Base-by-base conservation (phyloP, 2,888 invertebrate genomes). In the Eilema caniola region DNA sequence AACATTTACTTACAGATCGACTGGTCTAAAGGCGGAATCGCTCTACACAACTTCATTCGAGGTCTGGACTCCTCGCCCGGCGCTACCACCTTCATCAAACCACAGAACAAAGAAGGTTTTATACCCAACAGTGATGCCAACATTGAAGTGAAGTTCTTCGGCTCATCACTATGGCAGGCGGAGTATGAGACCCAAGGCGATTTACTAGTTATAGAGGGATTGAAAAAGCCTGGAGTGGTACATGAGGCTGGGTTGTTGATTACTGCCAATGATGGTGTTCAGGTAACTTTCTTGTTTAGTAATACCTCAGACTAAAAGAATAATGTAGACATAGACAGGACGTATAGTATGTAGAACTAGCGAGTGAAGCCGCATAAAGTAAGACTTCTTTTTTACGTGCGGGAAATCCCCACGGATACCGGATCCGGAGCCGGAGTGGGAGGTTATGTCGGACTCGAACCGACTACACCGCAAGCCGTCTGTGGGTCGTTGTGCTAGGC, bases 11-110 rank as follows among this genome's bases (percentile, higher is more conserved):
- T 87, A n/a, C 82, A 97, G 96, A 96, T 98, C 69, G 96, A 98
- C 85, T 97, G 97, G 95, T 94, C 95, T 0, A 97, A 97, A 89
- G 91, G 97, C 0, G 98, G 97, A 0, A 85, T 95, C 53, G 96
- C 96, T n/a, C 94, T 99, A 7, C 99, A 99, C 94, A 98, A 99
- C 90, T 99, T 99, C 88, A 98, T 99, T 79, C 96, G 99, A 25
- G 99, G 98, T 0, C 95, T 99, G 85, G 99, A 99, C 89, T 99
- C 99, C 4, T 98, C 98, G 0, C 99, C 99, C 0, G 99, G 99
- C 0, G 99, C 99, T 0, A 97, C 98, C 92, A 96, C 97, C 0
- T 90, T 91, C 76, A 91, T 95, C 66, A 87, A 89, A 72, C 86
- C 90, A 57, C 93, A 93, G 74, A 90, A 88, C 25, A 92, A 87